Evolutionary conservation across 2,888 invertebrate species (phyloP).

Genomic region (Trachelus iudaicus): DNA sequence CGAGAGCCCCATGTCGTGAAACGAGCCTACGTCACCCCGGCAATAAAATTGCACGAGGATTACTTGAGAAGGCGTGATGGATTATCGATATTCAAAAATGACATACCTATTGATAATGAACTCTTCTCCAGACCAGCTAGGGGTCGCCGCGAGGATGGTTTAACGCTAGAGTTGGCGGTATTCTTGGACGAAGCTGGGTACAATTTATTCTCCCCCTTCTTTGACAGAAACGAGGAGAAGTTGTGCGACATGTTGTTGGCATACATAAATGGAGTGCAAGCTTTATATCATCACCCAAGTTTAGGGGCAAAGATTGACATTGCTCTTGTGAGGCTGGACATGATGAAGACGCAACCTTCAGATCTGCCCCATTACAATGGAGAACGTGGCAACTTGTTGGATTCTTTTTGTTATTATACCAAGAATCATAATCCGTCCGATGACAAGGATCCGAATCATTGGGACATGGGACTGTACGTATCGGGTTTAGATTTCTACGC

Average conservation of each 20-base stretch:
- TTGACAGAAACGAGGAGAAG: constrained; percentile 74
- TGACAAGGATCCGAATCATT: constrained; percentile 78
- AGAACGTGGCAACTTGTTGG: constrained; percentile 76
- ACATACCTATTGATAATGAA: constrained; percentile 16
- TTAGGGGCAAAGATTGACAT: constrained; percentile 75
- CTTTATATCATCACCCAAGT: constrained; percentile 81
- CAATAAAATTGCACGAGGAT: constrained; percentile 24
- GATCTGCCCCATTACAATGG: constrained; percentile 74
- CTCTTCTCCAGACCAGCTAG: constrained; percentile 17
- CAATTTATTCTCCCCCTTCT: constrained; percentile 76
- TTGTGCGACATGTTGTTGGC: constrained; percentile 81
- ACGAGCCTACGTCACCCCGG: constrained; percentile 67
- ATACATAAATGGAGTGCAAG: constrained; percentile 83
- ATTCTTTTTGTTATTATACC: constrained; percentile 81
- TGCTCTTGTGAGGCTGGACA: constrained; percentile 76
- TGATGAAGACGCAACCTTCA: constrained; percentile 75
- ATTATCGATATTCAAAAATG: constrained; percentile 25
- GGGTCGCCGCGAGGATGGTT: constrained; percentile 44
- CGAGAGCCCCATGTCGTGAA: constrained; percentile 72
- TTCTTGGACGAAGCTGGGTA: constrained; percentile 83
- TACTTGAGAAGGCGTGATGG: constrained; percentile 12
- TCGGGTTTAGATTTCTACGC: constrained; percentile 84
- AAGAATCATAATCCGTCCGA: constrained; percentile 73
- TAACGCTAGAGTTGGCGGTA: constrained; percentile 78
- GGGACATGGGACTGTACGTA: constrained; percentile 83